Evolutionary conservation across 2,113 vertebrate genomes (phyloP).

Genomic region (Globicephala melas): DNA sequence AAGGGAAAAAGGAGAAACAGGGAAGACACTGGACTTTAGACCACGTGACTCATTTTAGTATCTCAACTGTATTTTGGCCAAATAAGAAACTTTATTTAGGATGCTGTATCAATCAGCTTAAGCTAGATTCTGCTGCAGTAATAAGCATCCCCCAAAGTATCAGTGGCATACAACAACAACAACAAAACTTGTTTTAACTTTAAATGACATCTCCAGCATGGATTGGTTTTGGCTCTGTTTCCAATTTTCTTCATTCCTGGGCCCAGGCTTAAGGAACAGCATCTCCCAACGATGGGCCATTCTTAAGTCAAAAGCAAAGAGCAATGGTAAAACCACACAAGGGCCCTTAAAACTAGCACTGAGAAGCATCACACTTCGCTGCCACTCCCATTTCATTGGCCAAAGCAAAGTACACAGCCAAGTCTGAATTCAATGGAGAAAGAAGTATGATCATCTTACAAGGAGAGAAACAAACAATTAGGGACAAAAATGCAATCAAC

Average conservation of each 20-base stretch:
- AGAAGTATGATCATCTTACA: not conserved
- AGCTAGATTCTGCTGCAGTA: not conserved
- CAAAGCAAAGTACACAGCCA: not conserved
- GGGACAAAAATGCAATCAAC: not conserved
- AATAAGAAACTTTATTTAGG: not conserved
- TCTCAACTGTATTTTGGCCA: not conserved
- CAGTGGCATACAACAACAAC: no score
- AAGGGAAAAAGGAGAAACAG: not conserved
- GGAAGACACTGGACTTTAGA: not conserved
- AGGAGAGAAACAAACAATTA: not conserved
- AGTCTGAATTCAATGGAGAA: not conserved
- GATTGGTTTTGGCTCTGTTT: not conserved
- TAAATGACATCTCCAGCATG: not conserved
- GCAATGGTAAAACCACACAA: not conserved
- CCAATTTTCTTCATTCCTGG: not conserved
- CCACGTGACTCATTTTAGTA: not conserved
- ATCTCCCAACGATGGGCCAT: accelerated
- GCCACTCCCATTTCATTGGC: not conserved
- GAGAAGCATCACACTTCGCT: not conserved
- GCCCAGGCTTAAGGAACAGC: not conserved
- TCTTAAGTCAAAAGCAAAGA: not conserved
- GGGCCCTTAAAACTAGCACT: not conserved
- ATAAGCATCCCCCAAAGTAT: not conserved
- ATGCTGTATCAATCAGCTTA: not conserved
- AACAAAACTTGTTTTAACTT: not conserved